Evolutionary conservation across 2,113 vertebrate genomes (phyloP), one percentile per base, ranked within the genome.

Genomic region (Hemiscyllium ocellatum): DNA sequence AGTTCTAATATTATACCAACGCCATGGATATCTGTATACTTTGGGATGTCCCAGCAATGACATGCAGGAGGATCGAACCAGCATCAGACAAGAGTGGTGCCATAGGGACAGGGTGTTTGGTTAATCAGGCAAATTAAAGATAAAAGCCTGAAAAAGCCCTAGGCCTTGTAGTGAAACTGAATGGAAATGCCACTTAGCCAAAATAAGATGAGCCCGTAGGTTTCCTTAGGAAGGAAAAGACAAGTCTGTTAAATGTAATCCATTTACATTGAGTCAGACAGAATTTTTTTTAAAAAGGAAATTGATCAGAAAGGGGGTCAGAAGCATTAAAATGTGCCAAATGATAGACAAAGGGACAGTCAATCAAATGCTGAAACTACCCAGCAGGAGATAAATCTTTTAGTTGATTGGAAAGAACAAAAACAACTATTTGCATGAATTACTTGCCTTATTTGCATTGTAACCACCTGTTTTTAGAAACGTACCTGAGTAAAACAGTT

Each of bases 351-450:
- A 95, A 47, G 68, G 47, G 42, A 76, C 42, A 95, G 94, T 70
- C 93, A 76, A 76, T 76, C 42, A 76, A 33, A 50, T 76, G 37
- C 24, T 72, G 68, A 26, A 95, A 72, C 94, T 52, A 33, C 94
- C 69, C 94, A 95, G 94, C 94, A 52, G 94, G 94, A 76, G 26
- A 13, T 33, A 50, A 52, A 72, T 61, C 24, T 95, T 52, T 95
- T 52, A 66, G 91, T 52, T 95, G 94, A 95, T 95, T 95, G 26
- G 93, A 72, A 95, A 52, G 68, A 56, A 90, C 65, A 70, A 94
- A 70, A 94, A 50, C 26, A 29, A 72, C 1, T 1, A 50, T 76
- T 72, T 52, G 13, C 69, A 76, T 95, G 72, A 93, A 95, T 76
- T 76, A 76, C 29, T 72, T 72, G 47, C 20, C 42, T 95, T 52